These are phyloP conservation scores for Agrilus biguttatus DNA, from an alignment of 2,888 invertebrate species.

Conservation along the genomic window DNA sequence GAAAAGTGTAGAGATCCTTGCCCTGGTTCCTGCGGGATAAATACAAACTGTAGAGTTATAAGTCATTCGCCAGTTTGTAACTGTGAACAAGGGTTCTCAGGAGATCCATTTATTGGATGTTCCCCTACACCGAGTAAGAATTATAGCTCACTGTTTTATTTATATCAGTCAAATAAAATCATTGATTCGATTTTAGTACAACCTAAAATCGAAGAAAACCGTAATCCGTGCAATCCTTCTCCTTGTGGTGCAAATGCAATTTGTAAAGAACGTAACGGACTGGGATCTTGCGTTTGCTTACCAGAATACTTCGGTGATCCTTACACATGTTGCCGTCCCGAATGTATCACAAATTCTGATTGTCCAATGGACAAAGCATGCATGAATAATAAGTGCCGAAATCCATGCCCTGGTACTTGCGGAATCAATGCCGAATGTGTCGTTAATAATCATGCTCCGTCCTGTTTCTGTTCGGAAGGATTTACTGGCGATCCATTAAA, in stretches of 20 bases:
- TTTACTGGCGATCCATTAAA: conserved; percentile 61
- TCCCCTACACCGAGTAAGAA: conserved; percentile 22
- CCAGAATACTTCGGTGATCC: conserved; percentile 79
- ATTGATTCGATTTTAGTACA: conserved; percentile 32
- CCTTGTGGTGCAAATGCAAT: conserved; percentile 77
- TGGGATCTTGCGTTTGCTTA: conserved; percentile 70
- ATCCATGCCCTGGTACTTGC: conserved; percentile 73
- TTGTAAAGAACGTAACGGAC: conserved; percentile 69
- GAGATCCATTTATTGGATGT: conserved; percentile 75
- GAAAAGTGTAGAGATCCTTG: conserved; percentile 75
- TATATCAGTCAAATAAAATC: neutral
- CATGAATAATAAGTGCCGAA: conserved; percentile 68
- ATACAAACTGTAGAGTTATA: conserved; percentile 64
- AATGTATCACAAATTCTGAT: conserved; percentile 73
- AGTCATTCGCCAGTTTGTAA: conserved; percentile 75
- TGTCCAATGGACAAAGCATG: conserved; percentile 66
- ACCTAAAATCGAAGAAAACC: conserved; percentile 45
- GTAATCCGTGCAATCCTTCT: conserved; percentile 69
- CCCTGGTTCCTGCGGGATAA: conserved; percentile 68
- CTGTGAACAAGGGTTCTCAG: conserved; percentile 64
- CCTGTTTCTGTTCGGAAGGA: conserved; percentile 64
- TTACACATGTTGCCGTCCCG: conserved; percentile 70
- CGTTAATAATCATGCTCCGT: conserved; percentile 69
- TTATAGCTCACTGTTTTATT: neutral
- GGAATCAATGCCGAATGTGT: conserved; percentile 67